phyloP scores from a whole-genome alignment of 1,140 invertebrate species.

The Megathymus violae region DNA sequence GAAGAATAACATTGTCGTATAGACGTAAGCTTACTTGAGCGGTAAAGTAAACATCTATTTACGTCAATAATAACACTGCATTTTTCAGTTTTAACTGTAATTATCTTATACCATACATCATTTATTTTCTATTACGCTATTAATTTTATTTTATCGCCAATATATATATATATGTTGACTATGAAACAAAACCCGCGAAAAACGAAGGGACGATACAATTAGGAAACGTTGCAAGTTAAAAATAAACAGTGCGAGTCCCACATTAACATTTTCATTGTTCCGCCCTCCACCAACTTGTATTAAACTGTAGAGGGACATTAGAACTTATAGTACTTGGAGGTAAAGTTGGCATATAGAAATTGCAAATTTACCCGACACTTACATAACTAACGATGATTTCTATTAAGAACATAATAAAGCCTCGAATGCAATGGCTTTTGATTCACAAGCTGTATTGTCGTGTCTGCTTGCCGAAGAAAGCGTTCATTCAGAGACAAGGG shows the following conservation, averaged over 20 bases:
- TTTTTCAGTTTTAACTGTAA: no score
- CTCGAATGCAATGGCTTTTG: conserved; percentile 25
- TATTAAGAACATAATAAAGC: conserved; percentile 25
- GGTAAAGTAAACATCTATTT: no score
- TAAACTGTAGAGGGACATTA: conserved; percentile 71
- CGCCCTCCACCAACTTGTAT: conserved; percentile 65
- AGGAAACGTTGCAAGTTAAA: conserved; percentile 58
- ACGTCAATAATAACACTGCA: no score
- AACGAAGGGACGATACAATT: conserved; percentile 43
- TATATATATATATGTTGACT: no score
- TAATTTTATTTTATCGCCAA: no score
- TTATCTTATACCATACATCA: no score
- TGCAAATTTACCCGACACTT: conserved; percentile 40
- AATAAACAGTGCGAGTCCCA: conserved; percentile 58
- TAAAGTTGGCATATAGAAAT: conserved; percentile 72
- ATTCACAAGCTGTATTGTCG: not conserved
- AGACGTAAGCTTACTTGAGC: no score
- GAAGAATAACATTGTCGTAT: no score
- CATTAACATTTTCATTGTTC: conserved; percentile 79
- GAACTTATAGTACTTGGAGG: conserved; percentile 78
- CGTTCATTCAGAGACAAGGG: conserved; percentile 70
- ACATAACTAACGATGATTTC: conserved; percentile 6
- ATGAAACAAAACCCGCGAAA: conserved; percentile 9
- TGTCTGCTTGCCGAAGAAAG: conserved; percentile 51
- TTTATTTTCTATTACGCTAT: no score